Percentiles rank a stretch among this genome's conserved stretches.
These are phyloP conservation scores for Monomorium pharaonis DNA, from an alignment of 1,140 invertebrate species.

Conservation along the genomic window DNA sequence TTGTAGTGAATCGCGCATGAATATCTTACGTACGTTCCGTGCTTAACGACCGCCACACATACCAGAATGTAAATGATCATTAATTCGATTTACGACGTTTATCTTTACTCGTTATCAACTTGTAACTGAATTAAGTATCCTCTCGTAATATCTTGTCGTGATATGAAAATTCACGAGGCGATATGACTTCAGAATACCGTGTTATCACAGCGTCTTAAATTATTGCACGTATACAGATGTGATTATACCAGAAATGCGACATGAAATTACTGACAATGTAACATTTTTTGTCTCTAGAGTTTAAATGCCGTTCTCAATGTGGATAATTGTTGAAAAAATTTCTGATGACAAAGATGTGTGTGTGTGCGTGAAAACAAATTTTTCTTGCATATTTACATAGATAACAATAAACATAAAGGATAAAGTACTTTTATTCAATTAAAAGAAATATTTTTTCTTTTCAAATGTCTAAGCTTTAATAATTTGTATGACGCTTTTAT, in stretches of 20 bases:
- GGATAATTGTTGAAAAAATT: background rate
- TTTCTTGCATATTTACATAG: background rate
- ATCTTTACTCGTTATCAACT: conserved; percentile 32
- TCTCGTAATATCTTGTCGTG: background rate
- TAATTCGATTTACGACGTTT: conserved; percentile 36
- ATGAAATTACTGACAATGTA: background rate
- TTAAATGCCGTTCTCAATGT: background rate
- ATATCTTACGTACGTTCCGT: conserved; percentile 2
- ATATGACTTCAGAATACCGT: background rate
- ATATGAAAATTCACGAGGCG: background rate
- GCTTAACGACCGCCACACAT: conserved; percentile 4
- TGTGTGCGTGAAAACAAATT: background rate
- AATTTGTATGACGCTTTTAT: background rate
- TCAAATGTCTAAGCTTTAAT: background rate
- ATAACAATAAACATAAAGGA: no score
- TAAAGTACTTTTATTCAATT: background rate
- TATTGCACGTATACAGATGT: background rate
- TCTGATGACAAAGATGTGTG: background rate
- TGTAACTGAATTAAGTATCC: background rate
- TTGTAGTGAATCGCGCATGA: conserved; percentile 28
- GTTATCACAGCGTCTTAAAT: background rate
- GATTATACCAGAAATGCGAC: conserved; percentile 1
- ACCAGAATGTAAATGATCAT: conserved; percentile 25
- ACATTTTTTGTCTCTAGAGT: background rate
- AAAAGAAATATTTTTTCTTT: background rate